These are phyloP conservation scores for Caenorhabditis parvicauda DNA, from an alignment of 2,888 invertebrate species.

Conservation along the genomic window DNA sequence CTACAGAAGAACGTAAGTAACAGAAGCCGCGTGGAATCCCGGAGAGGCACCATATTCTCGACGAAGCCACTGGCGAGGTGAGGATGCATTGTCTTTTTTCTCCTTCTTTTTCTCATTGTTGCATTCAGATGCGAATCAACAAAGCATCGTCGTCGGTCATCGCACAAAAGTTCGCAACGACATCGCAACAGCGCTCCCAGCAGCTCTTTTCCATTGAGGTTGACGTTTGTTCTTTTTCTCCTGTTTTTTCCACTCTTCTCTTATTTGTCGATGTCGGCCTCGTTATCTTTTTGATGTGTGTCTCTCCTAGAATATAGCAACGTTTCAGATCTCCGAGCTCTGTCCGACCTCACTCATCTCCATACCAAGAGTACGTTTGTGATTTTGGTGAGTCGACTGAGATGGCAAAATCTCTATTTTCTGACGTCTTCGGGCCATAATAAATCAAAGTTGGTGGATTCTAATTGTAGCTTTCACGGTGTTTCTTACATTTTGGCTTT, in stretches of 20 bases:
- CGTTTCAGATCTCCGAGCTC: constrained; percentile 25
- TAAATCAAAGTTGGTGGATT: no score
- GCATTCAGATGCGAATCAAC: constrained; percentile 41
- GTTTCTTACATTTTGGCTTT: no score
- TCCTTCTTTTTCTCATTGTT: constrained; percentile 2
- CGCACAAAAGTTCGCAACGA: constrained; percentile 31
- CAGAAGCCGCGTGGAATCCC: constrained; percentile 26
- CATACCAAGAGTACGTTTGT: constrained; percentile 17
- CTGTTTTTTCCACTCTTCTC: constrained; percentile 7
- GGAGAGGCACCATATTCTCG: constrained; percentile 27
- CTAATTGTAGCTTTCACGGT: no score
- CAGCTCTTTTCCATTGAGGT: constrained; percentile 40
- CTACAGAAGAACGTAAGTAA: constrained; percentile 46
- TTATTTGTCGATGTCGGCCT: neutral
- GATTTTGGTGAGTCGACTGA: constrained; percentile 28
- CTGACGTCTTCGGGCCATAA: no score
- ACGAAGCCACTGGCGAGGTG: constrained; percentile 21
- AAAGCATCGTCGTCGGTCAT: constrained; percentile 38
- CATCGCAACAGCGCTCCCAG: constrained; percentile 56
- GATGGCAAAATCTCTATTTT: no score
- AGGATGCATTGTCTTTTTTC: constrained; percentile 3
- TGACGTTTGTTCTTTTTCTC: constrained; percentile 5
- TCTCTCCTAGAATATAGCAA: no score
- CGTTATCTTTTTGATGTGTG: no score
- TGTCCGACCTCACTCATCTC: constrained; percentile 18